Percentiles rank a stretch among this genome's conserved stretches.
These are phyloP conservation scores for Cephalopholis sonnerati DNA, from an alignment of 2,113 vertebrate genomes.

Conservation along the genomic window DNA sequence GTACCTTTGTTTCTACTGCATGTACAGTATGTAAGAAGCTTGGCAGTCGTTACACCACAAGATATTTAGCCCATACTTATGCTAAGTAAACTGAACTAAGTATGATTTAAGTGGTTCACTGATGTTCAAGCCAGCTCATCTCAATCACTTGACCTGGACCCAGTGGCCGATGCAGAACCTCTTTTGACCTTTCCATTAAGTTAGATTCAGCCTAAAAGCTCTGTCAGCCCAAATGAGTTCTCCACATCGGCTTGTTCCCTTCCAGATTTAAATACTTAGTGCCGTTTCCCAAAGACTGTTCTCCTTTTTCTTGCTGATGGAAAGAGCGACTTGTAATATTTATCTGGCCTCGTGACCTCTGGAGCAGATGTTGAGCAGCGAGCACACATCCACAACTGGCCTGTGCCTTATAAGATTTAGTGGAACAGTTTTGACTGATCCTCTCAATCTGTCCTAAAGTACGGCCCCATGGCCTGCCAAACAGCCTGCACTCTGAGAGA, in stretches of 20 bases:
- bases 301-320: constrained; percentile 15
- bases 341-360: constrained; percentile 37
- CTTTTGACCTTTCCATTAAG: neutral
- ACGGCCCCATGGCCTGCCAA: constrained; percentile 19
- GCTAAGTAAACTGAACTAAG: neutral
- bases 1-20: neutral
- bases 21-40: neutral
- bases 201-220: neutral
- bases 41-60: neutral
- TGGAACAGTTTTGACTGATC: constrained; percentile 61
- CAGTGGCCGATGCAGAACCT: neutral
- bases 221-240: constrained; percentile 10
- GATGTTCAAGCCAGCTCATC: neutral
- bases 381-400: constrained; percentile 38
- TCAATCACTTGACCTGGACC: neutral
- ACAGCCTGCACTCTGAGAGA: constrained; percentile 12
- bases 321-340: constrained; percentile 44
- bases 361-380: constrained; percentile 57
- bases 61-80: neutral
- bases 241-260: constrained; percentile 11
- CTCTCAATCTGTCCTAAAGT: constrained; percentile 44
- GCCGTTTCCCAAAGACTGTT: neutral
- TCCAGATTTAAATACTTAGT: constrained; percentile 16
- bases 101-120: constrained; percentile 6
- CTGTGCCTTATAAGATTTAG: constrained; percentile 52